Evolutionary conservation across 2,888 invertebrate species (phyloP).

Genomic region (Julus scanicus): DNA sequence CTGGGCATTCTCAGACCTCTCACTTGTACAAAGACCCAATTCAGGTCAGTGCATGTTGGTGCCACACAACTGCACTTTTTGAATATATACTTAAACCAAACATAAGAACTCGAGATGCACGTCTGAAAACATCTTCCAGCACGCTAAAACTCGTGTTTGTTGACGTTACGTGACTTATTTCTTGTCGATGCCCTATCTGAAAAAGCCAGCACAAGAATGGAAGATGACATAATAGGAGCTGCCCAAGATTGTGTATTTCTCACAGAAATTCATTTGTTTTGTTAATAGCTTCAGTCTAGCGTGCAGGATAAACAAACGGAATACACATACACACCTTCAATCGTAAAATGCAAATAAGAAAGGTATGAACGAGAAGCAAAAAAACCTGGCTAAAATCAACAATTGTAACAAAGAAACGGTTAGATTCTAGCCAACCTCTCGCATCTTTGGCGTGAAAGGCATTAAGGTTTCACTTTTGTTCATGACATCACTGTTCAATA

Average conservation of each 20-base stretch:
- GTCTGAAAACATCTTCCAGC: slow-evolving; percentile 31
- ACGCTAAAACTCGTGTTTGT: slow-evolving; percentile 36
- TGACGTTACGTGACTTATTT: slow-evolving; percentile 47
- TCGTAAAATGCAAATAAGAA: slow-evolving; percentile 40
- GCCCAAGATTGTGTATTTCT: slow-evolving; percentile 43
- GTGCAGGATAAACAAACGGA: slow-evolving; percentile 24
- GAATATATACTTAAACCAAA: slow-evolving; percentile 45
- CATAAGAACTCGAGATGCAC: slow-evolving; percentile 29
- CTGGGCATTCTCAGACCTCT: slow-evolving; percentile 37
- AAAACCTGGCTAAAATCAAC: slow-evolving; percentile 1
- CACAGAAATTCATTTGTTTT: slow-evolving; percentile 45
- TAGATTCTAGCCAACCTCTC: neutral
- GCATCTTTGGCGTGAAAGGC: neutral
- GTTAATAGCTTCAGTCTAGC: slow-evolving; percentile 44
- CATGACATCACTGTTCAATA: neutral
- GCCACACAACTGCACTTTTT: slow-evolving; percentile 43
- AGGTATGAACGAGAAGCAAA: neutral
- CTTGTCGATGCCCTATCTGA: neutral
- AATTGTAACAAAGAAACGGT: slow-evolving; percentile 36
- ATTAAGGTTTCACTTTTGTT: neutral
- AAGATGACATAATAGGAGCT: neutral
- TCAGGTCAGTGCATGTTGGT: slow-evolving; percentile 45
- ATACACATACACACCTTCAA: neutral
- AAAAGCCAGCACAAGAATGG: neutral
- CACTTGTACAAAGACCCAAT: slow-evolving; percentile 18